These are phyloP conservation scores for Aphaenogaster ashmeadi DNA, from an alignment of 1,140 invertebrate species.

Conservation along the genomic window DNA sequence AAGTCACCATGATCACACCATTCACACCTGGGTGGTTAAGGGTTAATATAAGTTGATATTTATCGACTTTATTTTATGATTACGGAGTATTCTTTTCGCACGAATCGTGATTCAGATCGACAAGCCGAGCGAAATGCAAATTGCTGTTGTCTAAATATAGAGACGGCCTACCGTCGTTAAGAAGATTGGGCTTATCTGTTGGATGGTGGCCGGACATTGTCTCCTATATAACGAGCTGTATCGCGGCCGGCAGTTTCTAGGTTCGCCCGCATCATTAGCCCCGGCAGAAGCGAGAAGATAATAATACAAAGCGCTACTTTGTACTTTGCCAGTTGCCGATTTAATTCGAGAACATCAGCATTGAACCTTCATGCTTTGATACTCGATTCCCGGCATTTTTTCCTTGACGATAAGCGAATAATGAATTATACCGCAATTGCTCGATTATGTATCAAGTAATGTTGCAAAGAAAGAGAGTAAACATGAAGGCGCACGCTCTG, in stretches of 20 bases:
- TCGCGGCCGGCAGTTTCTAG: not conserved
- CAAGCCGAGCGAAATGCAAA: not conserved
- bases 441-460: not conserved
- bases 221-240: conserved; percentile 2
- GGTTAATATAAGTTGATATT: not conserved
- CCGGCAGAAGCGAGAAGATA: conserved; percentile 7
- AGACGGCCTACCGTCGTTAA: not conserved
- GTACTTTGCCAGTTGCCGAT: not conserved
- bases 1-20: no score
- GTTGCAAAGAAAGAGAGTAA: not conserved
- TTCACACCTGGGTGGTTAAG: no score
- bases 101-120: not conserved
- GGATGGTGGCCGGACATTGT: conserved; percentile 4
- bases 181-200: conserved; percentile 22
- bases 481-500: not conserved
- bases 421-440: conserved; percentile 3
- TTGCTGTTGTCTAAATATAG: conserved; percentile 38
- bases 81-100: not conserved
- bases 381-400: not conserved
- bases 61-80: not conserved
- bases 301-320: conserved; percentile 17
- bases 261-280: not conserved
- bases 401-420: not conserved
- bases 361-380: not conserved
- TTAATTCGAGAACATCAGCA: conserved; percentile 11